Evolutionary conservation across 2,113 vertebrate genomes (phyloP).

Genomic region (Orycteropus afer): DNA sequence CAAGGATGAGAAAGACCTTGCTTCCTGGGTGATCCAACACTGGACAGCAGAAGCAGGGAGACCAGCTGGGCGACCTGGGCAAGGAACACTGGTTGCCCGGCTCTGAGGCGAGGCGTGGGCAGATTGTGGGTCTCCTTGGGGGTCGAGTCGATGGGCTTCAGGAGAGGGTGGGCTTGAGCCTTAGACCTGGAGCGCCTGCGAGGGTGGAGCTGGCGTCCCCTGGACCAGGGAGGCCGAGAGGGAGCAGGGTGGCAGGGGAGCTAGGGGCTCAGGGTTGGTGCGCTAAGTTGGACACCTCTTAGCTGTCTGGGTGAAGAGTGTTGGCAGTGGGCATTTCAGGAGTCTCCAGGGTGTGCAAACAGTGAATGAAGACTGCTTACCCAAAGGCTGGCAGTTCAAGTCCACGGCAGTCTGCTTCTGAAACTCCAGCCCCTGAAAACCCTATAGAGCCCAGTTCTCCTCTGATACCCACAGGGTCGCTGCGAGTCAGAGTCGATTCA

Average conservation of each 20-base stretch:
- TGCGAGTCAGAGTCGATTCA: neutral
- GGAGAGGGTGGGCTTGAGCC: neutral
- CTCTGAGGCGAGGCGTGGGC: neutral
- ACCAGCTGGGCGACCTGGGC: neutral
- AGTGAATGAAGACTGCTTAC: too few species aligned
- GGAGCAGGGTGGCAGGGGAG: neutral
- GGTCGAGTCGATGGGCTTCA: neutral
- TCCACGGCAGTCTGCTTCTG: too few species aligned
- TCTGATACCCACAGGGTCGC: too few species aligned
- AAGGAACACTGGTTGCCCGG: neutral
- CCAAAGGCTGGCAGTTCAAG: too few species aligned
- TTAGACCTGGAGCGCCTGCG: neutral
- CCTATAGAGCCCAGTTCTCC: too few species aligned
- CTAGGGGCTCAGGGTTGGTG: neutral
- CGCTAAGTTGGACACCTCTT: neutral
- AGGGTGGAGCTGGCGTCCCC: neutral
- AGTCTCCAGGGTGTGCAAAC: too few species aligned
- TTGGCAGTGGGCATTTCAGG: rapidly evolving
- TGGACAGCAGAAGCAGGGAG: neutral
- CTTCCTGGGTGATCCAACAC: too few species aligned
- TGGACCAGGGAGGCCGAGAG: neutral
- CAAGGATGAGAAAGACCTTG: too few species aligned
- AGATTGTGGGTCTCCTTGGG: neutral
- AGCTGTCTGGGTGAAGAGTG: too few species aligned
- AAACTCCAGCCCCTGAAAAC: too few species aligned